Percentiles rank a stretch among this genome's conserved stretches.
These are phyloP conservation scores for Netta rufina DNA, from an alignment of 2,797 vertebrate species.

Conservation along the genomic window DNA sequence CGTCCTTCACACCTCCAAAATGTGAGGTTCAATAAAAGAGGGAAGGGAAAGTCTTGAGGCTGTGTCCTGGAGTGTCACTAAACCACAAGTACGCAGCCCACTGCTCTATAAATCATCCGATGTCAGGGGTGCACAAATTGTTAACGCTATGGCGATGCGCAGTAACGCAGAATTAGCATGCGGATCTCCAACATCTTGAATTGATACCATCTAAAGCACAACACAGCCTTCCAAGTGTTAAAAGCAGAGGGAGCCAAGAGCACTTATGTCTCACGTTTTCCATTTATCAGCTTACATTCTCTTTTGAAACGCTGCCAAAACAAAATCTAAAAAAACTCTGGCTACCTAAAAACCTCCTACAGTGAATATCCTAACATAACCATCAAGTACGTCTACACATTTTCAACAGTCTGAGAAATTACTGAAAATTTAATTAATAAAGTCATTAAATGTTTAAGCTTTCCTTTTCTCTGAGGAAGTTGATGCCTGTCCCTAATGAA, in stretches of 20 bases:
- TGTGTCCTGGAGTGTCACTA: rapidly evolving
- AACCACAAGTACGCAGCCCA: neutral
- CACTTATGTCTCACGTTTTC: neutral
- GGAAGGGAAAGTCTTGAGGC: neutral
- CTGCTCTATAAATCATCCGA: neutral
- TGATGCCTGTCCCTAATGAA: neutral
- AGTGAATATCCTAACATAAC: neutral
- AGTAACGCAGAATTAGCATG: neutral
- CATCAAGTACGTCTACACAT: neutral
- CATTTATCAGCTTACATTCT: neutral
- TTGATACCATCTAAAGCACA: neutral
- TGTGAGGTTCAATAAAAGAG: neutral
- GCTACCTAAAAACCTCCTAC: neutral
- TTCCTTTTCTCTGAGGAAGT: neutral
- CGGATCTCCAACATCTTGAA: neutral
- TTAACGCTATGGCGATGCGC: rapidly evolving
- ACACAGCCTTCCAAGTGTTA: neutral
- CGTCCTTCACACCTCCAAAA: neutral
- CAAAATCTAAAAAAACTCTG: neutral
- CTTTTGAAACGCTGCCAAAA: conserved; percentile 37
- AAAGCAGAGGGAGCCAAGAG: neutral
- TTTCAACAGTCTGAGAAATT: neutral
- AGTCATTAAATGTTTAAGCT: neutral
- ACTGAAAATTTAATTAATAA: neutral
- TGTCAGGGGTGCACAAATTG: neutral